phyloP scores from a whole-genome alignment of 2,797 vertebrate species.

The Lerista edwardsae region DNA sequence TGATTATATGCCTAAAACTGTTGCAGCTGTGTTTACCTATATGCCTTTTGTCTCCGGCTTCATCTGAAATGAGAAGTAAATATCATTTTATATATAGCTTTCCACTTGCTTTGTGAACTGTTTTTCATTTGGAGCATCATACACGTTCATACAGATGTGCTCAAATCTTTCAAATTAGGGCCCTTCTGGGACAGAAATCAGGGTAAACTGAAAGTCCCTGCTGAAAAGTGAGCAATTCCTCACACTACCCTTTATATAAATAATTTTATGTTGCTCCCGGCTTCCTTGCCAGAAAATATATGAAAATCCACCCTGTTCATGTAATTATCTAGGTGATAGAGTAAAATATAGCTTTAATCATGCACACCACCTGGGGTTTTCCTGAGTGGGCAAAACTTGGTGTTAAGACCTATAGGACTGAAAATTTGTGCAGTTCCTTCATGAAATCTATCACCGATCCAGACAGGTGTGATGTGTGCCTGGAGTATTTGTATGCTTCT shows the following conservation, averaged over 20 bases:
- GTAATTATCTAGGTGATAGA: slow-evolving; percentile 34
- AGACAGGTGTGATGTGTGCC: neutral
- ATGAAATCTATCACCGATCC: neutral
- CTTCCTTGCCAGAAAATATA: slow-evolving; percentile 56
- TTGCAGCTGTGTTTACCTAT: slow-evolving; percentile 87
- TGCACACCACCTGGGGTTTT: slow-evolving; percentile 19
- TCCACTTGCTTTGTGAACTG: slow-evolving; percentile 82
- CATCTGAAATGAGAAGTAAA: slow-evolving; percentile 79
- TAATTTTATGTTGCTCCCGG: slow-evolving; percentile 60
- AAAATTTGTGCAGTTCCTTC: neutral
- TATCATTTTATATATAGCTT: slow-evolving; percentile 83
- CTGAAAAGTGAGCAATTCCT: slow-evolving; percentile 64
- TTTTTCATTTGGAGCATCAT: slow-evolving; percentile 76
- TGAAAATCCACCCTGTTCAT: slow-evolving; percentile 6
- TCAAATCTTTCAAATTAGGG: slow-evolving; percentile 67
- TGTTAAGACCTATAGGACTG: neutral
- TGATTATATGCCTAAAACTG: slow-evolving; percentile 82
- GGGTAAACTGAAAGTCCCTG: slow-evolving; percentile 60
- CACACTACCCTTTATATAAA: slow-evolving; percentile 69
- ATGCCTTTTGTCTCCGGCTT: slow-evolving; percentile 79
- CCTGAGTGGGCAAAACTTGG: neutral
- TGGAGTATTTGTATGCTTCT: neutral
- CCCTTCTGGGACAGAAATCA: slow-evolving; percentile 71
- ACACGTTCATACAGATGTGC: slow-evolving; percentile 68
- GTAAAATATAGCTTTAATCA: slow-evolving; percentile 41